Base-by-base conservation (phyloP, 2,888 invertebrate genomes). In the Orchesellides sinensis region DNA sequence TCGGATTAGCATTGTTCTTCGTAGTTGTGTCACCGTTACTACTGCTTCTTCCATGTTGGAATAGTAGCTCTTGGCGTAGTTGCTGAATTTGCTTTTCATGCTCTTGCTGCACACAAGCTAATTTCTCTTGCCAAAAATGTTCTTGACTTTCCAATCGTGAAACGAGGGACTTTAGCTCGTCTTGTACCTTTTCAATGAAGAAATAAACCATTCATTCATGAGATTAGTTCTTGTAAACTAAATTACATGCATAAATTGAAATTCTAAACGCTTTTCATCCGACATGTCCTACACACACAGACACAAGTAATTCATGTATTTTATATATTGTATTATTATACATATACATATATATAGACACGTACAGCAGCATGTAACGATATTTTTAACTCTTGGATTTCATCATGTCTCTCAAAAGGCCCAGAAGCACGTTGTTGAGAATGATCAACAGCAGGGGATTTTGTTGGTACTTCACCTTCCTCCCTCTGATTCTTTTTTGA, bases 141-240 rank as follows among this genome's bases (percentile, higher is more conserved):
- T 84, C 86, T 45, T 86, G 86, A 49, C 83, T 70, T 32, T 84
- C 80, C 29, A 86, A 66, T 47, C 68, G 69, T 70, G 61, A 61
- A 49, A 63, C 66, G 47, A 78, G 52, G 47, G 78, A 69, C 25
- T 69, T 69, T 25, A 78, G 49, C 32, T 78, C 78, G 1, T 68
- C 78, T 23, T 78, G 78, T 61, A 78, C 61, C 78, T 78, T 27
- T 14, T 27, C 25, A 45, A 45, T 10, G 17, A 47, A 49, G n/a
- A 45, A 59, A 56, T 14, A 66, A 2, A 23, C 23, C 40, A 65
- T 63, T 63, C 52, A 52, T 73, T 73, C 73, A 45, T 17, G 10
- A 40, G 35, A 70, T 56, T 45, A 70, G 21, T 40, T 12, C 45
- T 45, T 5, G 32, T 32, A 32, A 10, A 32, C n/a, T n/a, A n/a